Evolutionary conservation across 2,113 vertebrate genomes (phyloP), one percentile per base, ranked within the genome.

Genomic region (Charadrius vociferus): DNA sequence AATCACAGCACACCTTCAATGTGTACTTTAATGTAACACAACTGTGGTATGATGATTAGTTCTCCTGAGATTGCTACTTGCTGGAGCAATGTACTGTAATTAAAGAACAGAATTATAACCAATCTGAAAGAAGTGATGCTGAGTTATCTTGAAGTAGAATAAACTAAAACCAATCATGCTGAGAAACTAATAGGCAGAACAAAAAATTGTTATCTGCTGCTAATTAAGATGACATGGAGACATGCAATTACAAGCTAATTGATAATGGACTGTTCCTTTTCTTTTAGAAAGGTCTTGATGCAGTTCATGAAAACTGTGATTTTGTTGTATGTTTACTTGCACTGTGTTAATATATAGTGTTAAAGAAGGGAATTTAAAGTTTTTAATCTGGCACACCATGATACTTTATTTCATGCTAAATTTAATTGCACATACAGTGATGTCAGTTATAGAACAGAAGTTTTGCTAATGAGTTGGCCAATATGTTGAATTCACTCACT

Each of bases 91-190:
- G 78, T 83, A 36, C 52, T 91, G 39, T 94, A 93, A 97, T 97
- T 96, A 96, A 97, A 90, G 81, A 92, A 86, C 58, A 96, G 87
- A 97, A 97, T 94, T 96, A 90, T 81, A 91, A 68, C 10, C 73
- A 81, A 27, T 53, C 73, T 86, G 58, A 94, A 93, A 88, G 82
- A 90, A 72, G 73, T 87, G 77, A 84, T 88, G 86, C 80, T 95
- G 90, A 95, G 59, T 92, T 98, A 85, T 70, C 66, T 94, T 86
- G 47, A 75, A 86, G 47, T 43, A 89, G 70, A 84, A 82, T 91
- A 94, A 98, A 93, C 52, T 45, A 81, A 95, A 97, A 74, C 58
- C 23, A 75, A 52, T 90, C 55, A 39, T 49, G 14, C 79, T 84
- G 78, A 91, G 75, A 94, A 91, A 95, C 68, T 73, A 93, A 96